Evolutionary conservation across 2,113 vertebrate species (phyloP).

Genomic region (Nothobranchius kuhntae): DNA sequence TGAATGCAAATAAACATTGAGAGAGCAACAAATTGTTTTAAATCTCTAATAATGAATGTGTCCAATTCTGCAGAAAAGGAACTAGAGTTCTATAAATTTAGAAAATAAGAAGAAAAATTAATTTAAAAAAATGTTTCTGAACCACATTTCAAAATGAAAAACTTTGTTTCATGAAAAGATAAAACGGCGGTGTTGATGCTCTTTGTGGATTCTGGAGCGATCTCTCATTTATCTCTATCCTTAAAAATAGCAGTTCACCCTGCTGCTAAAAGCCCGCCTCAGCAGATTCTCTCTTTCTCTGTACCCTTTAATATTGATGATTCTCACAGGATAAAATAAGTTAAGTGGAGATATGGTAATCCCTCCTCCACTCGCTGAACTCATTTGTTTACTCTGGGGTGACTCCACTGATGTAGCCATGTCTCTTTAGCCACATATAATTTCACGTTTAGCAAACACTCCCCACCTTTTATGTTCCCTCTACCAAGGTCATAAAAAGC

Average conservation of each 20-base stretch:
- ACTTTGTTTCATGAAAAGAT: slow-evolving; percentile 57
- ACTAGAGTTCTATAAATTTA: slow-evolving; percentile 14
- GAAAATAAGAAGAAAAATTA: slow-evolving; percentile 12
- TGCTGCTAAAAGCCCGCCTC: slow-evolving; percentile 77
- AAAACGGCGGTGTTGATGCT: slow-evolving; percentile 73
- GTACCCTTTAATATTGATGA: slow-evolving; percentile 84
- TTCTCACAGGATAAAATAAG: slow-evolving; percentile 85
- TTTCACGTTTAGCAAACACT: slow-evolving; percentile 75
- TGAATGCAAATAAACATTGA: slow-evolving; percentile 43
- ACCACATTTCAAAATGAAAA: slow-evolving; percentile 56
- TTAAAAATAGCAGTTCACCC: slow-evolving; percentile 79
- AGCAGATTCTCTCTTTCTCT: slow-evolving; percentile 79
- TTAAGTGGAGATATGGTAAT: slow-evolving; percentile 83
- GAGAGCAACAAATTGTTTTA: slow-evolving; percentile 29
- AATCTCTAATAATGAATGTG: slow-evolving; percentile 26
- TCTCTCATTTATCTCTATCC: slow-evolving; percentile 79
- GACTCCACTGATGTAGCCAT: slow-evolving; percentile 74
- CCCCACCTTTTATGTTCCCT: slow-evolving; percentile 67
- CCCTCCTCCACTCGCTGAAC: slow-evolving; percentile 78
- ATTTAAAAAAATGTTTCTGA: slow-evolving; percentile 34
- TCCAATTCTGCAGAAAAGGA: not conserved
- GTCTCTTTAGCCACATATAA: slow-evolving; percentile 77
- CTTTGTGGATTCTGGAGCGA: slow-evolving; percentile 78
- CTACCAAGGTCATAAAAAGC: slow-evolving; percentile 77
- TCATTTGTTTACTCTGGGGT: slow-evolving; percentile 81